Conservation (phyloP, 1,140 invertebrate species). For the Brachionus plicatilis region DNA sequence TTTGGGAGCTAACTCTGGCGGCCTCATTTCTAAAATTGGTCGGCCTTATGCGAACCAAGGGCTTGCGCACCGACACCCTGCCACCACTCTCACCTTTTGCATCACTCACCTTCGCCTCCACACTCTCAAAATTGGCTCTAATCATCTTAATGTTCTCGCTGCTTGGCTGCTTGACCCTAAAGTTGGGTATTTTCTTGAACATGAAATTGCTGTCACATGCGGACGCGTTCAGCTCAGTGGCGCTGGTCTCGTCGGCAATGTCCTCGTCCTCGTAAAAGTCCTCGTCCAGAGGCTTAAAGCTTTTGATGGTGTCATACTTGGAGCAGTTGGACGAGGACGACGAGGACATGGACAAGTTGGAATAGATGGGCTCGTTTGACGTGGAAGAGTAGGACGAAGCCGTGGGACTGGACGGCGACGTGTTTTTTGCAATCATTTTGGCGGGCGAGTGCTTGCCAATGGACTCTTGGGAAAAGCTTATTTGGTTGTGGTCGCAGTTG, state of each 20-base stretch:
- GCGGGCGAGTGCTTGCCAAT: neutral
- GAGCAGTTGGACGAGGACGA: neutral
- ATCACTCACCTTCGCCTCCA: neutral
- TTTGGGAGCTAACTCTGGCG: neutral
- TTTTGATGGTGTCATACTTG: constrained; percentile 22
- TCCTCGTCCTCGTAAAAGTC: constrained; percentile 26
- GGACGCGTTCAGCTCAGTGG: neutral
- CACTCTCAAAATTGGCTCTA: neutral
- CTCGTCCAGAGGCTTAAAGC: neutral
- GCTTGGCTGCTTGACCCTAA: neutral
- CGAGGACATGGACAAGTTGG: neutral
- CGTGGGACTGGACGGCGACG: neutral
- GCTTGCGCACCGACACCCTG: neutral
- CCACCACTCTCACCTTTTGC: neutral
- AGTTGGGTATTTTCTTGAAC: constrained; percentile 18
- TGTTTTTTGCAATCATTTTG: neutral
- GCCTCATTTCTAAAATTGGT: constrained; percentile 10
- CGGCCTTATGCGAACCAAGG: neutral
- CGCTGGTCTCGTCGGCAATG: neutral
- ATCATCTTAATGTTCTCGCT: constrained; percentile 5
- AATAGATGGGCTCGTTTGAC: constrained; percentile 19
- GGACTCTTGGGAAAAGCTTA: constrained; percentile 25
- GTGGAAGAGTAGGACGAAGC: neutral
- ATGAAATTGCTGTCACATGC: constrained; percentile 12
- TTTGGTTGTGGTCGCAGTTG: constrained; percentile 11